Conservation (phyloP, 2,888 invertebrate genomes). For the Aromia moschata region DNA sequence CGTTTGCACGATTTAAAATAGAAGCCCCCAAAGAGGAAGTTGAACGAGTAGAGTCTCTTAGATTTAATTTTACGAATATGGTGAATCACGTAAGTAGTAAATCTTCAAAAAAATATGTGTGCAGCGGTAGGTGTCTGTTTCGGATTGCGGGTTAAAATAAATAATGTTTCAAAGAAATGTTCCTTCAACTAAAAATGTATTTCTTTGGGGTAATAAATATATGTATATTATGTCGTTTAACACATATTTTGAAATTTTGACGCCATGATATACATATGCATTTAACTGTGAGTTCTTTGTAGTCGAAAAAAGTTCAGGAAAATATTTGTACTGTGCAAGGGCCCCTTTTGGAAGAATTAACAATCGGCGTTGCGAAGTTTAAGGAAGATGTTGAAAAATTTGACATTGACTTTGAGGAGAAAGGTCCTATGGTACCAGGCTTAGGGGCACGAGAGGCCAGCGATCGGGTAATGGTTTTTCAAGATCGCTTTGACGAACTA, state of each 20-base stretch:
- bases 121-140: background rate
- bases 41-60: slow-evolving; percentile 80
- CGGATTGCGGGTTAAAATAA: background rate
- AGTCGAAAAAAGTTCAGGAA: slow-evolving; percentile 76
- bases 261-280: background rate
- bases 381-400: slow-evolving; percentile 73
- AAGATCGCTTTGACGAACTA: slow-evolving; percentile 83
- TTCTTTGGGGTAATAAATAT: slow-evolving; percentile 1
- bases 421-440: slow-evolving; percentile 87
- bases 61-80: slow-evolving; percentile 82
- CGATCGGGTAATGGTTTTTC: slow-evolving; percentile 79
- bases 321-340: slow-evolving; percentile 79
- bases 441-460: slow-evolving; percentile 87
- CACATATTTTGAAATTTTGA: background rate
- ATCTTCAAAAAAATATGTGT: background rate
- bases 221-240: slow-evolving; percentile 4
- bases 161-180: no score
- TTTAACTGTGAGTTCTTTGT: slow-evolving; percentile 18
- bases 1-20: slow-evolving; percentile 74
- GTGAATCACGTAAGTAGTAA: slow-evolving; percentile 69
- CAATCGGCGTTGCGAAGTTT: slow-evolving; percentile 75
- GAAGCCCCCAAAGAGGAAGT: slow-evolving; percentile 80
- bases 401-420: slow-evolving; percentile 76
- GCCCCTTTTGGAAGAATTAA: slow-evolving; percentile 76
- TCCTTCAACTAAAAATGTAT: no score